Conservation (phyloP, 1,140 invertebrate genomes). For the Arion vulgaris region DNA sequence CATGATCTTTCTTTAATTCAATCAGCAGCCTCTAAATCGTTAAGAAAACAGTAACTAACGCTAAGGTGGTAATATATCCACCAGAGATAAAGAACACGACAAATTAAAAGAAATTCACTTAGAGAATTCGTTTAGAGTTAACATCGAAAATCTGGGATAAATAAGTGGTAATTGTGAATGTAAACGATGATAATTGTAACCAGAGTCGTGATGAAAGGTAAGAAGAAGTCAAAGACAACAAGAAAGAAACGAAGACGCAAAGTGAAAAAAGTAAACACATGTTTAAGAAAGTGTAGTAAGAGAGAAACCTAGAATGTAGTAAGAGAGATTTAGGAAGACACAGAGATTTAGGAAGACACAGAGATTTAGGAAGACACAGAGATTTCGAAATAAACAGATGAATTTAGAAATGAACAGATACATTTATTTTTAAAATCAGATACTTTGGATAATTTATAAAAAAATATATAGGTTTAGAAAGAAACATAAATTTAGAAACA, state of each 20-base stretch:
- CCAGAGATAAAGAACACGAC: background rate
- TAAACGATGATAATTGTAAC: background rate
- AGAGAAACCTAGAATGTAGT: background rate
- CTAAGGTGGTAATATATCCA: background rate
- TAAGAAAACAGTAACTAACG: background rate
- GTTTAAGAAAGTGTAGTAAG: background rate
- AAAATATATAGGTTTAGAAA: too few species aligned
- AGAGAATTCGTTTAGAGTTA: background rate
- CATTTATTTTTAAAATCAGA: too few species aligned
- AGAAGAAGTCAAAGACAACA: background rate
- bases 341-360: background rate
- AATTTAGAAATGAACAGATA: background rate
- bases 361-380: background rate
- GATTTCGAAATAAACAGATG: background rate
- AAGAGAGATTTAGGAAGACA: background rate
- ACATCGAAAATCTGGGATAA: background rate
- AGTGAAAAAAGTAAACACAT: background rate
- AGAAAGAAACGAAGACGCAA: background rate
- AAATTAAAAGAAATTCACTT: background rate
- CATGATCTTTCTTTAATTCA: slow-evolving; percentile 3
- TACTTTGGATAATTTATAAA: too few species aligned
- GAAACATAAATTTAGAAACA: too few species aligned
- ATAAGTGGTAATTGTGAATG: background rate
- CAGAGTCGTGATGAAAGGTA: background rate
- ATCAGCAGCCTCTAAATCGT: slow-evolving; percentile 8